phyloP scores from a whole-genome alignment of 2,888 invertebrate species.

The Lasioglossum leucozonium region DNA sequence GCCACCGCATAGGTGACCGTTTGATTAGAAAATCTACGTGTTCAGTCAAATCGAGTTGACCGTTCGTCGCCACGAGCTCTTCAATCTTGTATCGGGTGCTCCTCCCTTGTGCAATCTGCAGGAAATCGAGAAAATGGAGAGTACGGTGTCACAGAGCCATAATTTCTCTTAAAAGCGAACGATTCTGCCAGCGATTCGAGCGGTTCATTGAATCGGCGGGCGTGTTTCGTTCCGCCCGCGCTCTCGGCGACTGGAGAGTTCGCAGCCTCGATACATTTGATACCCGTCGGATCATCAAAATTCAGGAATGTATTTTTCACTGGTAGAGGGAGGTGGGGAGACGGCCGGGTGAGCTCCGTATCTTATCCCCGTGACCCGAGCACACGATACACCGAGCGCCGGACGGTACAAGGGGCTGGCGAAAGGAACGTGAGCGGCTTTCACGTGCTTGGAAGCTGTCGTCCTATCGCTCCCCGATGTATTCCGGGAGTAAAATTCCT shows the following conservation, averaged over 20 bases:
- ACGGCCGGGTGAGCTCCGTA: not conserved
- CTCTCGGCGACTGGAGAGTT: not conserved
- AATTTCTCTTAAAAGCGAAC: not conserved
- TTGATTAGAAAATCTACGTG: too few relatives aligned
- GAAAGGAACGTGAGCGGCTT: conserved; percentile 20
- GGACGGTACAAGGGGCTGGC: not conserved
- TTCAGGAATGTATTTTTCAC: conserved; percentile 16
- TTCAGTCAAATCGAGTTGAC: too few relatives aligned
- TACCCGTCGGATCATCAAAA: conserved; percentile 18
- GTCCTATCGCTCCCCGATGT: conserved; percentile 34
- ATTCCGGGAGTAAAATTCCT: conserved; percentile 48
- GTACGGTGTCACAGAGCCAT: too few relatives aligned
- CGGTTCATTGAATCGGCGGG: not conserved
- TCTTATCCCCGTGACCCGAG: conserved; percentile 10
- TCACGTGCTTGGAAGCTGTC: conserved; percentile 34
- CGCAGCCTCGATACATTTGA: not conserved
- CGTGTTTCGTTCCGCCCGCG: conserved; percentile 3
- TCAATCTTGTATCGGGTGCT: too few relatives aligned
- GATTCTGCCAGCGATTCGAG: not conserved
- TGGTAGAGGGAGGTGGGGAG: too few relatives aligned
- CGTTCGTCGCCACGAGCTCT: too few relatives aligned
- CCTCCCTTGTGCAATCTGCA: too few relatives aligned
- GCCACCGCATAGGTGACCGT: too few relatives aligned
- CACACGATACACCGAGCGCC: not conserved
- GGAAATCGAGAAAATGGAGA: too few relatives aligned